phyloP scores from a whole-genome alignment of 1,140 invertebrate species.

The Rhagoletis zephyria region DNA sequence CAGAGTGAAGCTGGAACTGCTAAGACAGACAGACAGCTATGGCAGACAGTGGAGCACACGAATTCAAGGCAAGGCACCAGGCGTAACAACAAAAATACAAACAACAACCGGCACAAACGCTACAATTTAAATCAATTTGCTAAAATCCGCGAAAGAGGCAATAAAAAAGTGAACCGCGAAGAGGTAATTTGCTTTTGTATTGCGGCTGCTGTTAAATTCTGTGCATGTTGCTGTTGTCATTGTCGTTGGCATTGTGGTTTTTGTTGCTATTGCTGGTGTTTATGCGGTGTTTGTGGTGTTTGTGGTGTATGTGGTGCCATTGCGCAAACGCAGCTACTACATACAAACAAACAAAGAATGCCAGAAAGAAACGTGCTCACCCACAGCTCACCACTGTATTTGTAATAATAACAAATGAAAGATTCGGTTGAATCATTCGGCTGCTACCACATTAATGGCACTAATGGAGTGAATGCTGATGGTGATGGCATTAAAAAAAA shows the following conservation, averaged over 20 bases:
- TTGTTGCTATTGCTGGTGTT: not conserved
- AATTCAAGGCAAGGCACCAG: not conserved
- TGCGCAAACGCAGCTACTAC: conserved; percentile 19
- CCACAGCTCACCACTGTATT: no score
- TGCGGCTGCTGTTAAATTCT: not conserved
- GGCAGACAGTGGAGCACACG: not conserved
- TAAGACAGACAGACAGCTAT: conserved; percentile 3
- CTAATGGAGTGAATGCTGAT: conserved; percentile 44
- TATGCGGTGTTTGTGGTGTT: not conserved
- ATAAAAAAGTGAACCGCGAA: conserved; percentile 49
- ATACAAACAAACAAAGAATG: not conserved
- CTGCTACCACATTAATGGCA: conserved; percentile 48
- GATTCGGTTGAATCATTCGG: conserved; percentile 33
- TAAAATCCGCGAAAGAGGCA: conserved; percentile 45
- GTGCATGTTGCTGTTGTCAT: not conserved
- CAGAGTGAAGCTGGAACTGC: conserved; percentile 19
- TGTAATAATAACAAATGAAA: conserved; percentile 16
- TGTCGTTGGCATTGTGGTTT: no score
- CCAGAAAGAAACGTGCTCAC: not conserved
- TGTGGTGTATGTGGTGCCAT: conserved; percentile 18
- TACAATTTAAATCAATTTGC: conserved; percentile 55
- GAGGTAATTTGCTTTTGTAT: conserved; percentile 45
- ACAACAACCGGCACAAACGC: conserved; percentile 16
- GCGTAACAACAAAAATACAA: not conserved
- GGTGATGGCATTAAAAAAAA: conserved; percentile 35